These are phyloP conservation scores for Drosophila niveifrons DNA, from an alignment of 2,888 invertebrate species.

Conservation along the genomic window DNA sequence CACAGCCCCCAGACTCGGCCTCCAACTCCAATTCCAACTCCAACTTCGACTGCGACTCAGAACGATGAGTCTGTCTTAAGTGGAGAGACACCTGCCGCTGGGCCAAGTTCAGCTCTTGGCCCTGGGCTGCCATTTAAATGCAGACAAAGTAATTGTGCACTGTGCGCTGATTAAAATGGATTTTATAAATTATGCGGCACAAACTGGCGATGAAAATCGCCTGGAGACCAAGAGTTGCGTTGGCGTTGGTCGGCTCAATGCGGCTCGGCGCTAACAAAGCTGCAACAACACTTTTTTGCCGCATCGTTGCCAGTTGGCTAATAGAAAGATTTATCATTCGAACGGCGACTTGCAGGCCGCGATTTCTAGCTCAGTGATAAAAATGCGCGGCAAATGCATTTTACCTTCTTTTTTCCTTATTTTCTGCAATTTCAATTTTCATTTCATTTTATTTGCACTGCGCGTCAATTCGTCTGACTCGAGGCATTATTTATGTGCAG, in stretches of 20 bases:
- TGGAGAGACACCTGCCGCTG: constrained; percentile 72
- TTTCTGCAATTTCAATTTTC: constrained; percentile 77
- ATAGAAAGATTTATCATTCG: constrained; percentile 83
- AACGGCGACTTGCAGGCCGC: constrained; percentile 57
- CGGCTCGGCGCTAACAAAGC: constrained; percentile 28
- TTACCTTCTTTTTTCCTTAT: neutral
- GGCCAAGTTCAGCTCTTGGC: constrained; percentile 70
- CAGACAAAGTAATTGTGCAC: constrained; percentile 83
- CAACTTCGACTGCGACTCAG: neutral
- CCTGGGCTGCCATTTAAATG: constrained; percentile 78
- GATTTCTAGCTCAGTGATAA: constrained; percentile 59
- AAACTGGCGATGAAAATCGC: constrained; percentile 74
- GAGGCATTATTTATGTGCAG: constrained; percentile 68
- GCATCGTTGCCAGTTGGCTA: constrained; percentile 60
- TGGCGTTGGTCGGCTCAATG: constrained; percentile 8
- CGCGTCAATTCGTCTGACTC: constrained; percentile 63
- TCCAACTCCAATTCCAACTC: constrained; percentile 2
- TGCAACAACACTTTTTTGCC: constrained; percentile 10
- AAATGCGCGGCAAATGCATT: constrained; percentile 36
- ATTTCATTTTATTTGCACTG: constrained; percentile 72
- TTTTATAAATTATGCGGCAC: constrained; percentile 80
- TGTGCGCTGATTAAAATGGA: constrained; percentile 80
- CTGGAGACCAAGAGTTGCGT: constrained; percentile 47
- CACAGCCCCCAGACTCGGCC: constrained; percentile 7
- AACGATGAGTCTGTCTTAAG: neutral